A percentile compares a stretch with the other conserved stretches of the same genome.
Evolutionary conservation across 37 sponge, comb jelly and placozoan species (phyloP).

Genomic region (Bolinopsis microptera): DNA sequence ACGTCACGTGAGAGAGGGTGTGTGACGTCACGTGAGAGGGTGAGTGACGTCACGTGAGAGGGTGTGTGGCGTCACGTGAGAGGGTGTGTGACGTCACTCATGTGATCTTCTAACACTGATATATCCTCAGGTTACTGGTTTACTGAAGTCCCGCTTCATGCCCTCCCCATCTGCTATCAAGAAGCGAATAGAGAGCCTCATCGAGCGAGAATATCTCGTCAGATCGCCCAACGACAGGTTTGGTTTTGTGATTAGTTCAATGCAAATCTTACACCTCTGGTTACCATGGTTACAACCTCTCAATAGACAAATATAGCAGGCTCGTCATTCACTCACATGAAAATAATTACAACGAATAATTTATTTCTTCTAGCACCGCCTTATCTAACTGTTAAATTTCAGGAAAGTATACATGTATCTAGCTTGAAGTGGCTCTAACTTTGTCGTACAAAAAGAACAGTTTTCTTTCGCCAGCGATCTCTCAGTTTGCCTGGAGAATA

Average conservation of each 20-base stretch:
- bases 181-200: slow-evolving; percentile 96
- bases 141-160: slow-evolving; percentile 84
- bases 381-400: no score
- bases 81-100: background rate
- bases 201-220: slow-evolving; percentile 95
- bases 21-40: background rate
- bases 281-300: no score
- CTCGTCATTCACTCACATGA: no score
- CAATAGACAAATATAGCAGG: no score
- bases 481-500: no score
- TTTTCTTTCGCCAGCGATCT: no score
- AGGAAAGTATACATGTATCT: slow-evolving; percentile 92
- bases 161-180: slow-evolving; percentile 93
- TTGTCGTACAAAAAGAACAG: background rate
- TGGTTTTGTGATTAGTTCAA: no score
- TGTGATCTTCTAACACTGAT: background rate
- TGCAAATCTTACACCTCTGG: no score
- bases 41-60: background rate
- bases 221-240: slow-evolving; percentile 86
- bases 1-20: background rate
- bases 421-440: slow-evolving; percentile 69
- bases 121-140: slow-evolving; percentile 26
- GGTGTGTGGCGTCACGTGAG: background rate
- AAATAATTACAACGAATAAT: no score
- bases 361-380: no score